Conservation (phyloP, 2,888 invertebrate genomes). For the Octonoba sinensis region DNA sequence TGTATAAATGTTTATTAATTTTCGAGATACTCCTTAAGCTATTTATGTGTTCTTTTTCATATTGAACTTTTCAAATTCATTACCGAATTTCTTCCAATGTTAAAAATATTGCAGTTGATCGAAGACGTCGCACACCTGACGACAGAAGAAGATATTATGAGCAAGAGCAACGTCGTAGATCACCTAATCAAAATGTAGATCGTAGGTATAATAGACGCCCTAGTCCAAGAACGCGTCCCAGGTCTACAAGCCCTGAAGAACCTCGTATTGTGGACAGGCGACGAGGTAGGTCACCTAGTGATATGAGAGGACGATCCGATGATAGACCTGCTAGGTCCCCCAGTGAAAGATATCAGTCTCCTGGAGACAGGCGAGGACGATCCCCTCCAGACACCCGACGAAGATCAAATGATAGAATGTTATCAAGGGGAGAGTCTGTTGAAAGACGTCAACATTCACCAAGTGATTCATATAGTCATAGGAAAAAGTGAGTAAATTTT, state of each 20-base stretch:
- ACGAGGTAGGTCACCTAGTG: constrained; percentile 43
- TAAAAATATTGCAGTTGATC: constrained; percentile 13
- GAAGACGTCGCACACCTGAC: constrained; percentile 49
- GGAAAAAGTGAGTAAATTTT: constrained; percentile 19
- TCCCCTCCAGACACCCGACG: constrained; percentile 27
- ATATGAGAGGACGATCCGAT: constrained; percentile 14
- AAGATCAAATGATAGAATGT: constrained; percentile 19
- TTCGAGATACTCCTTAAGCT: too few species aligned
- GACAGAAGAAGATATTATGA: constrained; percentile 41
- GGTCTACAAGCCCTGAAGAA: constrained; percentile 28
- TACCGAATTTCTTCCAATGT: too few species aligned
- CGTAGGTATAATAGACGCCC: constrained; percentile 31
- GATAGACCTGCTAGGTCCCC: constrained; percentile 37
- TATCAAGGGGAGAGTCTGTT: constrained; percentile 4
- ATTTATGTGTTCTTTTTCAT: too few species aligned
- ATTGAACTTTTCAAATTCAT: too few species aligned
- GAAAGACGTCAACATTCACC: constrained; percentile 21
- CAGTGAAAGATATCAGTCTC: constrained; percentile 16
- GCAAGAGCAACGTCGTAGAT: constrained; percentile 32
- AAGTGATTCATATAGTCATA: constrained; percentile 35
- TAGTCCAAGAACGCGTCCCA: constrained; percentile 30
- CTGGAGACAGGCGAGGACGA: constrained; percentile 17
- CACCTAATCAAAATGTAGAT: constrained; percentile 28
- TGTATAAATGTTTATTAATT: too few species aligned
- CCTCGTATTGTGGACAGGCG: constrained; percentile 9